phyloP scores from a whole-genome alignment of 2,888 invertebrate species.

The Ectemnius lituratus region DNA sequence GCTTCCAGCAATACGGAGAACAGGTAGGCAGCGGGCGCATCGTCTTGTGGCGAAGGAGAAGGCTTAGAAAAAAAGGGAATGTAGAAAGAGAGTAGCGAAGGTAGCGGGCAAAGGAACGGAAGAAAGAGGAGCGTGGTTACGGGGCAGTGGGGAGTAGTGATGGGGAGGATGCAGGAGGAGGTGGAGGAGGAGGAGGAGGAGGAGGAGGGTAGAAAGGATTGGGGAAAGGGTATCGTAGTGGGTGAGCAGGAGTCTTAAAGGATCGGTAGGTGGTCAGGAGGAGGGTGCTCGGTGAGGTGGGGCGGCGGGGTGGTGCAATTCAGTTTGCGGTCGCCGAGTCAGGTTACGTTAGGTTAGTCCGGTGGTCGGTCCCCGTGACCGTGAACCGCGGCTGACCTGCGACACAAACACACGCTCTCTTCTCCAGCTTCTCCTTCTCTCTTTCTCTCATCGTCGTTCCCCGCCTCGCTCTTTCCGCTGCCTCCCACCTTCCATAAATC shows the following conservation, averaged over 20 bases:
- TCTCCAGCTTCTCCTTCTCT: constrained; percentile 32
- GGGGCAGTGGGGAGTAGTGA: background rate
- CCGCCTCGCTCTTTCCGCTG: background rate
- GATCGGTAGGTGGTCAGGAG: constrained; percentile 19
- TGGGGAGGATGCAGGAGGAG: background rate
- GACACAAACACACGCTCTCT: constrained; percentile 69
- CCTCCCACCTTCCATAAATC: constrained; percentile 71
- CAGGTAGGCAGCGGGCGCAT: background rate
- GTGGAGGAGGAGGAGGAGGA: background rate
- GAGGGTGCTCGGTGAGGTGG: constrained; percentile 14
- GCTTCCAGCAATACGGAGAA: background rate
- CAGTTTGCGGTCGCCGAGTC: constrained; percentile 64
- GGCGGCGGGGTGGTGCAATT: constrained; percentile 58
- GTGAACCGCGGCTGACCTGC: constrained; percentile 75
- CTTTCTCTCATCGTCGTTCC: constrained; percentile 12
- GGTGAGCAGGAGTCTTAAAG: background rate
- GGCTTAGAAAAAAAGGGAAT: too few species aligned
- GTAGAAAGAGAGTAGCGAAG: background rate
- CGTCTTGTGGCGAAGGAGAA: too few species aligned
- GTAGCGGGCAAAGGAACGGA: constrained; percentile 32
- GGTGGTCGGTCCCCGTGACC: constrained; percentile 69
- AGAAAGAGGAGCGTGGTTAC: constrained; percentile 32
- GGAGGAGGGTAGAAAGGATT: constrained; percentile 19
- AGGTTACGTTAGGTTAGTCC: constrained; percentile 65
- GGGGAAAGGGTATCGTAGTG: background rate